phyloP scores from a whole-genome alignment of 2,888 invertebrate species.

The Xanthostigma xanthostigma region DNA sequence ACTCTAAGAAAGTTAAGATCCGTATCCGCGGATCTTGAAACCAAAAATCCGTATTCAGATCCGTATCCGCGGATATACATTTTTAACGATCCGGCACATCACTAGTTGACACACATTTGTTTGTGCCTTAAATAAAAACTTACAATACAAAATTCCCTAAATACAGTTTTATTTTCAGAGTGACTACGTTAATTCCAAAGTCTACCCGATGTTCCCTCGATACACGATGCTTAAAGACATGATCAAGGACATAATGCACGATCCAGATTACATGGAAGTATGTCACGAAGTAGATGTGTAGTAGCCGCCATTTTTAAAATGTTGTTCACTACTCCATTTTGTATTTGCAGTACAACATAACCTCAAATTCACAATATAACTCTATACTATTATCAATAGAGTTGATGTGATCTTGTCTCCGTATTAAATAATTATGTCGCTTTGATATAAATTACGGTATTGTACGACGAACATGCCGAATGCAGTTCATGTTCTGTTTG shows the following conservation, averaged over 20 bases:
- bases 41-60: no score
- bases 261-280: constrained; percentile 95
- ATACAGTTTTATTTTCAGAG: constrained; percentile 38
- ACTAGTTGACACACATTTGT: no score
- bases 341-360: neutral
- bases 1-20: no score
- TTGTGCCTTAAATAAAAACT: neutral
- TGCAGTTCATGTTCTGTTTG: no score
- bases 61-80: no score
- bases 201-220: constrained; percentile 86
- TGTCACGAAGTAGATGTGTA: constrained; percentile 78
- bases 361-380: neutral
- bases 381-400: neutral
- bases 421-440: no score
- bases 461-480: no score
- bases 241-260: constrained; percentile 90
- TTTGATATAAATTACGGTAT: no score
- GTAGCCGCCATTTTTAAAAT: constrained; percentile 33
- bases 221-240: constrained; percentile 94
- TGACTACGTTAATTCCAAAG: constrained; percentile 81
- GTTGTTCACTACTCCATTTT: no score
- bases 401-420: no score
- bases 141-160: neutral
- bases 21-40: no score
- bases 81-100: no score